Evolutionary conservation across 2,113 vertebrate genomes (phyloP).

Genomic region (Sebastes fasciatus): DNA sequence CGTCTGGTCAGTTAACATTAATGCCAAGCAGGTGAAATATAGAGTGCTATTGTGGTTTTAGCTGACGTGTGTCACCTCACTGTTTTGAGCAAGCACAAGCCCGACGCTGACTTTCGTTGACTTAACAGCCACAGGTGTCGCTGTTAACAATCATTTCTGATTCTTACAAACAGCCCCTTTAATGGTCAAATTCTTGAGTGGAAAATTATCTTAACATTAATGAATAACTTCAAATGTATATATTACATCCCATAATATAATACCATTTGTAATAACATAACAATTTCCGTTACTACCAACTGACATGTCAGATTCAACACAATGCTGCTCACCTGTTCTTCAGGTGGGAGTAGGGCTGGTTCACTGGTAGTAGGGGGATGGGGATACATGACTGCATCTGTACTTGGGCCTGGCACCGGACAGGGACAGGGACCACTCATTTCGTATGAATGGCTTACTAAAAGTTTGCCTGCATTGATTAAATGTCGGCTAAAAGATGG

Average conservation of each 20-base stretch:
- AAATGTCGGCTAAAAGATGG: neutral
- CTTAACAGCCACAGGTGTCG: too few species aligned
- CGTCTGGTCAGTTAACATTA: too few species aligned
- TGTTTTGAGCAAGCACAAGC: too few species aligned
- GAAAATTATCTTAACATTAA: too few species aligned
- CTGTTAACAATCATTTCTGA: too few species aligned
- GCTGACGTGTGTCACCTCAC: too few species aligned
- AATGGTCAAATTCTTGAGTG: too few species aligned
- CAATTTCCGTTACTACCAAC: neutral
- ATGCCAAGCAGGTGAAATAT: too few species aligned
- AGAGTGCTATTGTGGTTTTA: too few species aligned
- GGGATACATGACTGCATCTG: neutral
- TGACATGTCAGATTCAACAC: neutral
- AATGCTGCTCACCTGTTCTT: neutral
- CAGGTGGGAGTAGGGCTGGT: neutral
- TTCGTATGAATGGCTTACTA: neutral
- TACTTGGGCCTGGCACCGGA: neutral
- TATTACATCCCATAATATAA: neutral
- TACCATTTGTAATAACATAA: neutral
- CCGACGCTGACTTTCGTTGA: too few species aligned
- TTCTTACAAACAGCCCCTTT: too few species aligned
- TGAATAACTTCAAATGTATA: too few species aligned
- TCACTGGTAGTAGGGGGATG: neutral
- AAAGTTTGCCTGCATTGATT: neutral
- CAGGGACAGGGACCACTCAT: neutral